phyloP scores from a whole-genome alignment of 2,888 invertebrate species.

The Dorcus parallelipipedus region DNA sequence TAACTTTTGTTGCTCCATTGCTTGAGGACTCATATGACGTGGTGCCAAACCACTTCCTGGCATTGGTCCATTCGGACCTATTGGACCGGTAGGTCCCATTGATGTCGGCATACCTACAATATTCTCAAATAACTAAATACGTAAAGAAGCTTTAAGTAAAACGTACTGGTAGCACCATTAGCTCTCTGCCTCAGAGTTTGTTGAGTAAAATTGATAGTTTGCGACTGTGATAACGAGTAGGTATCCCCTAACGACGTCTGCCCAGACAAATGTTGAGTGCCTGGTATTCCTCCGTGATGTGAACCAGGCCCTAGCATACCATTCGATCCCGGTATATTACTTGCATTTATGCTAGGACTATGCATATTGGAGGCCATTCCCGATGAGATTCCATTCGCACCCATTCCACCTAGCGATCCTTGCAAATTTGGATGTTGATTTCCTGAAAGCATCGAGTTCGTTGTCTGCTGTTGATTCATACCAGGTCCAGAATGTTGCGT shows the following conservation, averaged over 20 bases:
- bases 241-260: constrained; percentile 51
- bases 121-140: neutral
- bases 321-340: constrained; percentile 7
- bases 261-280: constrained; percentile 37
- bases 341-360: constrained; percentile 17
- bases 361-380: constrained; percentile 17
- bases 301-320: constrained; percentile 21
- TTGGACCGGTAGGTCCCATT: constrained; percentile 25
- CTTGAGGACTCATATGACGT: constrained; percentile 36
- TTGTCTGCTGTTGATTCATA: constrained; percentile 2
- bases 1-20: constrained; percentile 45
- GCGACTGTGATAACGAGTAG: constrained; percentile 78
- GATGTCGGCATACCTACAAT: constrained; percentile 26
- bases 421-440: constrained; percentile 27
- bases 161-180: constrained; percentile 37
- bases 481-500: constrained; percentile 4
- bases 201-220: constrained; percentile 82
- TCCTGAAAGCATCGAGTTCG: constrained; percentile 12
- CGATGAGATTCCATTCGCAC: constrained; percentile 1
- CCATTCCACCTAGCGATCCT: constrained; percentile 13
- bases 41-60: constrained; percentile 23
- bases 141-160: neutral
- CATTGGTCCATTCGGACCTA: constrained; percentile 17
- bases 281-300: constrained; percentile 24
- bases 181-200: constrained; percentile 62